Percentiles rank a stretch among this genome's conserved stretches.
Evolutionary conservation across 2,797 vertebrate species (phyloP).

Genomic region (Gobionotothen gibberifrons): DNA sequence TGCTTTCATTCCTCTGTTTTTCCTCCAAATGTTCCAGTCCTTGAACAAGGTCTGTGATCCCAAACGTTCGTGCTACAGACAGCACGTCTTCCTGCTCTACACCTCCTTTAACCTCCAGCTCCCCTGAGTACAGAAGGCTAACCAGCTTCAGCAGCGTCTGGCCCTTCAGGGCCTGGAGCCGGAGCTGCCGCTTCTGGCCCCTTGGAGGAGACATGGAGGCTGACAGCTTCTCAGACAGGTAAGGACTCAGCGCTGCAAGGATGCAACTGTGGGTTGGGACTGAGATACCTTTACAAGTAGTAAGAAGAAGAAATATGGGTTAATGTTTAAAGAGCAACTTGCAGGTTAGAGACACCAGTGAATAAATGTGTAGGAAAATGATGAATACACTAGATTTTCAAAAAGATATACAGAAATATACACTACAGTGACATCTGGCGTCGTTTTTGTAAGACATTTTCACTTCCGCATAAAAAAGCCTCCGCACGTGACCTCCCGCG

Average conservation of each 20-base stretch:
- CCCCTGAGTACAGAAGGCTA: constrained; percentile 80
- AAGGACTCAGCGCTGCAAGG: constrained; percentile 81
- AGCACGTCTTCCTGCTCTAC: constrained; percentile 71
- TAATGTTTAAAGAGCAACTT: background rate
- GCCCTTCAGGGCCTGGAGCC: constrained; percentile 67
- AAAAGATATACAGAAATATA: too few species aligned
- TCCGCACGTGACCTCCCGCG: too few species aligned
- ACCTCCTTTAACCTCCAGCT: constrained; percentile 67
- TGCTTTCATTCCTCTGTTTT: background rate
- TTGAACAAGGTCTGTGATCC: constrained; percentile 68
- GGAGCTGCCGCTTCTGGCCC: constrained; percentile 71
- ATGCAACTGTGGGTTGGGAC: constrained; percentile 83
- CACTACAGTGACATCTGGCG: too few species aligned
- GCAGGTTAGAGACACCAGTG: too few species aligned
- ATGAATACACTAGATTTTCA: too few species aligned
- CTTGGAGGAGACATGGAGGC: constrained; percentile 53
- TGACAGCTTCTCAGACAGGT: constrained; percentile 63
- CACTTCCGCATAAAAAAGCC: too few species aligned
- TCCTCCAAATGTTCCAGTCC: constrained; percentile 5
- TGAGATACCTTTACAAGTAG: constrained; percentile 71
- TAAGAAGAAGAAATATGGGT: background rate
- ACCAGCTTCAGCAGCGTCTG: constrained; percentile 80
- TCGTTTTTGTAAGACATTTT: too few species aligned
- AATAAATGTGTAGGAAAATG: too few species aligned
- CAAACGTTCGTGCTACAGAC: constrained; percentile 70